Conservation (phyloP, 1,140 invertebrate species). For the Lasioglossum baleicum region DNA sequence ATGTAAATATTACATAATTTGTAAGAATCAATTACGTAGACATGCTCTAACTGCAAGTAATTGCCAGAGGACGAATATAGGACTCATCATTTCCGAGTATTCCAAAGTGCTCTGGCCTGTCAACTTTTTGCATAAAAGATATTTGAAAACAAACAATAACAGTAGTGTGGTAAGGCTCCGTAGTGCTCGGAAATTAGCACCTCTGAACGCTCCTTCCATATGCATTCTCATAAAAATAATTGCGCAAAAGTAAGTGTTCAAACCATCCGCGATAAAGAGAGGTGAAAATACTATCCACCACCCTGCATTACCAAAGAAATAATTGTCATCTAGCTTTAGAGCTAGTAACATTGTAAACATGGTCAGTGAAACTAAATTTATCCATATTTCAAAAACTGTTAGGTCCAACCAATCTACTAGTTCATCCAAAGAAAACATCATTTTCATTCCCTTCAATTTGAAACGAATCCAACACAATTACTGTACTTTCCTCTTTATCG, state of each 20-base stretch:
- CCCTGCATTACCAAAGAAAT: constrained; percentile 80
- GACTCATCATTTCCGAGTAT: constrained; percentile 95
- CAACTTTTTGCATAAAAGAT: constrained; percentile 93
- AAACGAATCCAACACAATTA: background rate
- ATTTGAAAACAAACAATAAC: constrained; percentile 94
- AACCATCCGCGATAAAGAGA: constrained; percentile 93
- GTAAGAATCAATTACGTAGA: constrained; percentile 85
- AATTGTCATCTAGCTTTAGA: constrained; percentile 85
- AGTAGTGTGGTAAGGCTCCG: constrained; percentile 93
- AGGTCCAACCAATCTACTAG: constrained; percentile 95
- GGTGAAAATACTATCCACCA: constrained; percentile 95
- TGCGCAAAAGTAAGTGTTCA: constrained; percentile 96
- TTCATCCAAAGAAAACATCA: constrained; percentile 95
- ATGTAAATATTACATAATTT: background rate
- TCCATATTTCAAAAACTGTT: constrained; percentile 95
- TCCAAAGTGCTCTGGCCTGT: constrained; percentile 89
- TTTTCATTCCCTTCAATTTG: constrained; percentile 72
- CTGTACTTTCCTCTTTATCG: constrained; percentile 1
- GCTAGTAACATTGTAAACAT: constrained; percentile 91
- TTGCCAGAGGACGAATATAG: constrained; percentile 93
- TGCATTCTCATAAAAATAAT: constrained; percentile 97
- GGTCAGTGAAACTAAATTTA: constrained; percentile 90
- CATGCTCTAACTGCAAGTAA: constrained; percentile 95
- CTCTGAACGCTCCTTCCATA: constrained; percentile 88
- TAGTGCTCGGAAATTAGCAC: constrained; percentile 87